Conservation (phyloP, 2,797 vertebrate species). For the Lepilemur septentrionalis region DNA sequence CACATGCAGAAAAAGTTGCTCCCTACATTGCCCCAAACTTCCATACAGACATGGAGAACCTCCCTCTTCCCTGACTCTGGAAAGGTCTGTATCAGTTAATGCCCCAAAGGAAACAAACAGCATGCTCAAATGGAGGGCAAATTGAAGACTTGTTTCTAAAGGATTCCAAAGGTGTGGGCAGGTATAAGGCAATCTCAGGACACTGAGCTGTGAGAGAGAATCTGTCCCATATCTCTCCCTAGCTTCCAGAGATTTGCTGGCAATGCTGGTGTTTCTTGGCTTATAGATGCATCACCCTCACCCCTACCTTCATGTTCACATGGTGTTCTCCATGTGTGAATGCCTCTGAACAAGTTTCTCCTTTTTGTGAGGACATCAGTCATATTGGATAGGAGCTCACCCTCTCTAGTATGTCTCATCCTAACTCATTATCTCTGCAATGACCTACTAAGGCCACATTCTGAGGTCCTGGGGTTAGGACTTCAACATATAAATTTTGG, state of each 20-base stretch:
- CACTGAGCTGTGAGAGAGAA: neutral
- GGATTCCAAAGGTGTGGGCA: neutral
- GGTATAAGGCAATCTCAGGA: neutral
- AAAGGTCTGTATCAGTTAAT: neutral
- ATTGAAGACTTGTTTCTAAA: neutral
- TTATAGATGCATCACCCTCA: neutral
- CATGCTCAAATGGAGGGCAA: neutral
- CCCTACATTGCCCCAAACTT: neutral
- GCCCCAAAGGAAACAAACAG: neutral
- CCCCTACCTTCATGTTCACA: neutral
- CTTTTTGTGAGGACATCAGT: neutral
- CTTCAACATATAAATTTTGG: neutral
- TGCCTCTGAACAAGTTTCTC: neutral
- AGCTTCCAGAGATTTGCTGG: neutral
- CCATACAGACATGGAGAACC: neutral
- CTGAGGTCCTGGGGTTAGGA: neutral
- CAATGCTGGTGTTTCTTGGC: neutral
- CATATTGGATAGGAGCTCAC: neutral
- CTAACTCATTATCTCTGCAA: neutral
- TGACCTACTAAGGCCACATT: neutral
- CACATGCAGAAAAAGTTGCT: neutral
- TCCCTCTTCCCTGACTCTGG: no score
- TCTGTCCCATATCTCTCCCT: no score
- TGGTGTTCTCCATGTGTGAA: neutral
- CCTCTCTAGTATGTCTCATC: neutral